phyloP scores from a whole-genome alignment of 2,888 invertebrate species.

The Tachina lurida region DNA sequence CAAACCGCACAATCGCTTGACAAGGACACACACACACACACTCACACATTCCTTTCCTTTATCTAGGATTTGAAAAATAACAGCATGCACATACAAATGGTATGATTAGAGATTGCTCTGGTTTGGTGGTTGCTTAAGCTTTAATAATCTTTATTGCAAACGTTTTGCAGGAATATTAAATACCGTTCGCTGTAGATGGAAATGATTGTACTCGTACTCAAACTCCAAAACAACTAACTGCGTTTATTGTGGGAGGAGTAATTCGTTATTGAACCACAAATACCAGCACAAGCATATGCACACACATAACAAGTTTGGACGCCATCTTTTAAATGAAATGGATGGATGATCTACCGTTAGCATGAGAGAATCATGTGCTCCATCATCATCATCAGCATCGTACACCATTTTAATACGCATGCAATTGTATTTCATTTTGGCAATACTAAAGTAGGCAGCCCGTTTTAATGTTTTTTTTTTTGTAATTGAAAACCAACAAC shows the following conservation, averaged over 20 bases:
- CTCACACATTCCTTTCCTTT: constrained; percentile 3
- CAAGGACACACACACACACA: constrained; percentile 71
- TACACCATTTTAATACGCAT: constrained; percentile 38
- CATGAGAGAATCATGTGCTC: constrained; percentile 38
- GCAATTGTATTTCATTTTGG: constrained; percentile 32
- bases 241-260: constrained; percentile 68
- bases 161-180: neutral
- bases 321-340: constrained; percentile 71
- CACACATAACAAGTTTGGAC: constrained; percentile 23
- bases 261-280: constrained; percentile 68
- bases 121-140: constrained; percentile 62
- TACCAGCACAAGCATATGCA: neutral
- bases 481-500: constrained; percentile 54
- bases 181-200: neutral
- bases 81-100: constrained; percentile 23
- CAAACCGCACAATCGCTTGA: constrained; percentile 72
- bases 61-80: constrained; percentile 71
- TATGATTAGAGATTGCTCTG: constrained; percentile 37
- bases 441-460: constrained; percentile 43
- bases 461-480: constrained; percentile 6
- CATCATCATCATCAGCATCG: constrained; percentile 17
- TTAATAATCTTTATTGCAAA: constrained; percentile 52
- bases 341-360: constrained; percentile 64
- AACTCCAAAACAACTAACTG: constrained; percentile 19
- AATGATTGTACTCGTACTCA: constrained; percentile 22